phyloP scores from a whole-genome alignment of 2,113 vertebrate species.

The Thunnus maccoyii region DNA sequence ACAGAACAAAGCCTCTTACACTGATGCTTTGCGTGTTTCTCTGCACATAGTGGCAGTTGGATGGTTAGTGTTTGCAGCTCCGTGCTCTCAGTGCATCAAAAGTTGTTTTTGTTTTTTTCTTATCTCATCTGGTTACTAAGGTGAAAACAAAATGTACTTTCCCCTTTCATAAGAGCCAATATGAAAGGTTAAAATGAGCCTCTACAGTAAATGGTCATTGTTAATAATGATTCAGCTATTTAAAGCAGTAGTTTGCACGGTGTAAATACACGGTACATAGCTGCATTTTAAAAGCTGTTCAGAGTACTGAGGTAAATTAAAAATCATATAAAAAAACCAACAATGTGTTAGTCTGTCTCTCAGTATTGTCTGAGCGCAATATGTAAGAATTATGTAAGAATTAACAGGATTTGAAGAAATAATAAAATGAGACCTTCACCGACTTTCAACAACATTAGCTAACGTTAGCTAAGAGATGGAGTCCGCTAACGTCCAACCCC shows the following conservation, averaged over 20 bases:
- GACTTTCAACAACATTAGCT: too few relatives aligned
- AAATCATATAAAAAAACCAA: too few relatives aligned
- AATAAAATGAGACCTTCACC: too few relatives aligned
- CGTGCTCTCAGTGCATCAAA: conserved; percentile 13
- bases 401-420: too few relatives aligned
- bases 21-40: conserved; percentile 17
- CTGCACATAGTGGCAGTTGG: conserved; percentile 2
- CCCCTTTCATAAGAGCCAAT: background rate
- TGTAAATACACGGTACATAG: background rate
- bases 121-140: conserved; percentile 32
- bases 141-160: conserved; percentile 25
- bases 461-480: too few relatives aligned
- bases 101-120: background rate
- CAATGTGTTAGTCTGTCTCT: too few relatives aligned
- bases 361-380: too few relatives aligned
- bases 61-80: conserved; percentile 12
- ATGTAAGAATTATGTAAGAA: too few relatives aligned
- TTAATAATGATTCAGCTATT: conserved; percentile 8
- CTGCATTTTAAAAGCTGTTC: background rate
- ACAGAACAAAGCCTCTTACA: conserved; percentile 36
- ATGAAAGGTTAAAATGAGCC: conserved; percentile 4
- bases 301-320: too few relatives aligned
- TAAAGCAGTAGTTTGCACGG: background rate
- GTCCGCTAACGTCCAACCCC: too few relatives aligned
- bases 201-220: background rate